Conservation (phyloP, 2,888 invertebrate genomes). For the Sturmia bella region DNA sequence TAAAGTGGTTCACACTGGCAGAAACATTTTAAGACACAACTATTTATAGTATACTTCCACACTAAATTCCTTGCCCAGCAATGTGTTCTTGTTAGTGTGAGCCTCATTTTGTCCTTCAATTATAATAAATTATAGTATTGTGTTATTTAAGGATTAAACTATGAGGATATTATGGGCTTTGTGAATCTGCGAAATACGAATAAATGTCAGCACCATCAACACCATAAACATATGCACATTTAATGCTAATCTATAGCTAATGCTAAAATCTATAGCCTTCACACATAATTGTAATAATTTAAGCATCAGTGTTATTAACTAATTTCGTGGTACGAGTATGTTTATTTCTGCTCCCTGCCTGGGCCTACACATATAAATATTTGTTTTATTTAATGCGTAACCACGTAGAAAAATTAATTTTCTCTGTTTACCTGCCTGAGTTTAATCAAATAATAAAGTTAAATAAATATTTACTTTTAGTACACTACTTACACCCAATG, state of each 20-base stretch:
- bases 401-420: not conserved
- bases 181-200: constrained; percentile 45
- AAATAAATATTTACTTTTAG: constrained; percentile 18
- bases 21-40: not conserved
- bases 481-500: constrained; percentile 85
- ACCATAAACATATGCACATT: constrained; percentile 54
- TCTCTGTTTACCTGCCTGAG: no score
- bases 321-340: not conserved
- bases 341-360: not conserved
- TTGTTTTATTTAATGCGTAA: not conserved
- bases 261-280: not conserved
- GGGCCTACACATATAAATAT: no score
- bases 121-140: constrained; percentile 9
- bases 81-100: not conserved
- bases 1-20: constrained; percentile 4
- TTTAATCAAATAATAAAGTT: constrained; percentile 20
- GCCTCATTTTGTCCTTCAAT: not conserved
- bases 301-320: not conserved
- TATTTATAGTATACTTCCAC: no score
- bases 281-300: constrained; percentile 2
- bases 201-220: constrained; percentile 11
- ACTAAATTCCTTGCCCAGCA: no score
- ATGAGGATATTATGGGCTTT: constrained; percentile 63
- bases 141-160: constrained; percentile 64
- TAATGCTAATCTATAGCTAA: not conserved